Conservation (phyloP, 2,113 vertebrate species). For the Ptyas mucosa region DNA sequence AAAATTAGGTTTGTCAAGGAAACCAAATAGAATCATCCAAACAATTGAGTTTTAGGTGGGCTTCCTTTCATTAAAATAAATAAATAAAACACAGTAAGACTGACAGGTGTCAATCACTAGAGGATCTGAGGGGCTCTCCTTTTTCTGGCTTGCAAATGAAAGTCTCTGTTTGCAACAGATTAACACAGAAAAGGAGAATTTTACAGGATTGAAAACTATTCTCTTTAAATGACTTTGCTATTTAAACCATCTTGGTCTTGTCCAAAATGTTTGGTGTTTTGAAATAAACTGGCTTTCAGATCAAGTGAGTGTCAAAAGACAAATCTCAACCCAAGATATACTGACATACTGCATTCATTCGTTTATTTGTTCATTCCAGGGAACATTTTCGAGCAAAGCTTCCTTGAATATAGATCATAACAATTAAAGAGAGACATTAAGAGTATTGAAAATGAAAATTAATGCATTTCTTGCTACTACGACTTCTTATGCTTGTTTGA, state of each 20-base stretch:
- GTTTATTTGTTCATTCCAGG: not conserved
- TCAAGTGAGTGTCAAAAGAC: not conserved
- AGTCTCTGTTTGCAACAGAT: not conserved
- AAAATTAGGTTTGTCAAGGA: not conserved
- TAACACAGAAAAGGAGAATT: not conserved
- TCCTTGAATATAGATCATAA: not conserved
- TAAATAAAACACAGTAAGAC: not conserved
- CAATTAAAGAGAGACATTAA: not conserved
- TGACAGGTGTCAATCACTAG: not conserved
- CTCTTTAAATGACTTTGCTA: not conserved
- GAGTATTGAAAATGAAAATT: not conserved
- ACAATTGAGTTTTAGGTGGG: not conserved
- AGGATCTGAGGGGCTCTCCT: not conserved
- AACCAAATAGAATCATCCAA: not conserved
- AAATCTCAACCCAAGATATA: not conserved
- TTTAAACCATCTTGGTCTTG: not conserved
- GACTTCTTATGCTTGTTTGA: not conserved
- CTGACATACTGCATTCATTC: not conserved
- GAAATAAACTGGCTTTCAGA: not conserved
- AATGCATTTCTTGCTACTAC: not conserved
- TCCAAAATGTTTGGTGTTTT: not conserved
- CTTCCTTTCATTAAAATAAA: not conserved
- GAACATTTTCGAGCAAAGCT: not conserved
- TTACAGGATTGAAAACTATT: not conserved
- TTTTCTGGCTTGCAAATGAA: not conserved